Conservation (phyloP, 2,113 vertebrate species). For the Eulacestoma nigropectus region DNA sequence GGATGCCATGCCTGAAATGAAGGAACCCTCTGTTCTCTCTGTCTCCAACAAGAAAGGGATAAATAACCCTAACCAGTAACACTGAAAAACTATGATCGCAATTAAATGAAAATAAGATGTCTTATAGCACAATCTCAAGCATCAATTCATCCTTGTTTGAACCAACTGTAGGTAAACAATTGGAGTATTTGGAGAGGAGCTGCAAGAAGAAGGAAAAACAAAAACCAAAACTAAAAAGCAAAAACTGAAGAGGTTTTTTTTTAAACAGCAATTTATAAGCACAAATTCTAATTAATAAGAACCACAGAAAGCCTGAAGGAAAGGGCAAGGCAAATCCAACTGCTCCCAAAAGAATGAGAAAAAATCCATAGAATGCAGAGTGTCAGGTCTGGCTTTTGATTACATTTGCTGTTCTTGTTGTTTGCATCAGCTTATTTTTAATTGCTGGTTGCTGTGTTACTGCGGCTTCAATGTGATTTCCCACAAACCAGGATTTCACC, state of each 20-base stretch:
- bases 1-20: neutral
- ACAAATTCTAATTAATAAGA: neutral
- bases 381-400: conserved; percentile 45
- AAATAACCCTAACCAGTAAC: neutral
- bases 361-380: conserved; percentile 32
- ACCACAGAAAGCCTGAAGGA: conserved; percentile 4
- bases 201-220: neutral
- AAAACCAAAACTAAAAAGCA: neutral
- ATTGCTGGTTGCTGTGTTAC: conserved; percentile 23
- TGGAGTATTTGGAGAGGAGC: neutral
- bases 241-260: neutral
- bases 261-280: neutral
- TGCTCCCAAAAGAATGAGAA: conserved; percentile 11
- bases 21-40: neutral
- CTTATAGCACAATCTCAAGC: neutral
- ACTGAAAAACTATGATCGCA: neutral
- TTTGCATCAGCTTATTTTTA: conserved; percentile 49
- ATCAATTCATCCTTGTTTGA: neutral
- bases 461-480: neutral
- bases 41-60: neutral
- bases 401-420: conserved; percentile 34
- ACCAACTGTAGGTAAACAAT: neutral
- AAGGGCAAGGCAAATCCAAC: conserved; percentile 21
- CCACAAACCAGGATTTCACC: conserved; percentile 44
- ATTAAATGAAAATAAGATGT: neutral